phyloP scores from a whole-genome alignment of 1,140 invertebrate genomes.

The Araneus ventricosus region DNA sequence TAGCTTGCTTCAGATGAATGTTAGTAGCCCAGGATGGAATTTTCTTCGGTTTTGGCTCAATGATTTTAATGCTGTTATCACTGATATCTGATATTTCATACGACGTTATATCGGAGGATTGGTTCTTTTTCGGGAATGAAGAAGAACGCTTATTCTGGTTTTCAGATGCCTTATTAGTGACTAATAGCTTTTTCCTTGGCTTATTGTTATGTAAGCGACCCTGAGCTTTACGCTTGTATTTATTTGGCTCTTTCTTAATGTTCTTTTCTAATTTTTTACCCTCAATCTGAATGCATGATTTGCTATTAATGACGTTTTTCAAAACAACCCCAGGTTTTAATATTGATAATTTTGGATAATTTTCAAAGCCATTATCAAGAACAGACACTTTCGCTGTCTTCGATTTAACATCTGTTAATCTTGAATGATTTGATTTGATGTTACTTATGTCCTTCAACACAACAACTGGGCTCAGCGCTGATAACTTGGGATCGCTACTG shows the following conservation, averaged over 20 bases:
- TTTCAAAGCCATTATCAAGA: neutral
- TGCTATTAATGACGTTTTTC: neutral
- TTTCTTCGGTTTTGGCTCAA: neutral
- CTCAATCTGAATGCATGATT: neutral
- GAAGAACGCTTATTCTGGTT: neutral
- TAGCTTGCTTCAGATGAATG: neutral
- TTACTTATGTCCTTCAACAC: neutral
- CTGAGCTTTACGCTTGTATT: neutral
- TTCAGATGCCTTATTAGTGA: neutral
- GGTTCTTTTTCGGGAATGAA: neutral
- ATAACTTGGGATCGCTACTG: neutral
- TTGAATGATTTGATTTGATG: neutral
- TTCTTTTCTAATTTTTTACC: neutral
- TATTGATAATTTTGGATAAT: neutral
- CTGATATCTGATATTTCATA: slow-evolving; percentile 6
- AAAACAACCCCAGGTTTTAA: neutral
- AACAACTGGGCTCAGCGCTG: neutral
- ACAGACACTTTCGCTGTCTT: too few species aligned
- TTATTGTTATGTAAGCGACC: neutral
- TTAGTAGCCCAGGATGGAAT: neutral
- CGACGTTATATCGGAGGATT: neutral
- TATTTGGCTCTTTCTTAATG: neutral
- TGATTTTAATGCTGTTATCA: neutral
- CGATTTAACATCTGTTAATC: too few species aligned
- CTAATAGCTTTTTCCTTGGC: neutral